Conservation (phyloP, 2,888 invertebrate genomes). For the Idaea biselata region DNA sequence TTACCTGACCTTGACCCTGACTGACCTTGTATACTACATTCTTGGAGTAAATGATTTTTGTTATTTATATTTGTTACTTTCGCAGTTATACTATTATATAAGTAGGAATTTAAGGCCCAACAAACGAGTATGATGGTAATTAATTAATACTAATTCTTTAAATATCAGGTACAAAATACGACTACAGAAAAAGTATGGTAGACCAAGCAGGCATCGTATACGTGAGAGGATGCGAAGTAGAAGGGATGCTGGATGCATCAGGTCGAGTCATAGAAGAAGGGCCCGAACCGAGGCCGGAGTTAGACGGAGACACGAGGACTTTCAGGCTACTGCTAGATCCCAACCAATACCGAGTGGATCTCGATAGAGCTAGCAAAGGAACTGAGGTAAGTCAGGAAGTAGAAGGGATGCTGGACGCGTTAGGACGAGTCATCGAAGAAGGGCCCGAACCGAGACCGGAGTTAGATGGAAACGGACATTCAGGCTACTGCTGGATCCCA, state of each 20-base stretch:
- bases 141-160: background rate
- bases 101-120: background rate
- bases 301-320: slow-evolving; percentile 94
- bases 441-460: no score
- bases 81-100: no score
- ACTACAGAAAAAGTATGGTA: slow-evolving; percentile 91
- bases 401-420: no score
- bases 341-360: slow-evolving; percentile 97
- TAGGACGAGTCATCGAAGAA: no score
- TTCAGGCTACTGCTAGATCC: slow-evolving; percentile 97
- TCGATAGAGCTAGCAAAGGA: slow-evolving; percentile 90
- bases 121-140: background rate
- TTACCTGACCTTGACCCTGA: no score
- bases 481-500: no score
- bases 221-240: slow-evolving; percentile 98
- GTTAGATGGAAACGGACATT: no score
- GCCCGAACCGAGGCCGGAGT: slow-evolving; percentile 91
- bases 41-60: no score
- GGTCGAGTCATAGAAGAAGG: slow-evolving; percentile 98
- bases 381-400: no score
- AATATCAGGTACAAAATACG: slow-evolving; percentile 85
- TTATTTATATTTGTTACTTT: no score
- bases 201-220: slow-evolving; percentile 95
- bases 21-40: no score
- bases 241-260: slow-evolving; percentile 97